Percentiles rank a stretch among this genome's conserved stretches.
phyloP scores from a whole-genome alignment of 2,888 invertebrate genomes.

The Megamerina dolium region DNA sequence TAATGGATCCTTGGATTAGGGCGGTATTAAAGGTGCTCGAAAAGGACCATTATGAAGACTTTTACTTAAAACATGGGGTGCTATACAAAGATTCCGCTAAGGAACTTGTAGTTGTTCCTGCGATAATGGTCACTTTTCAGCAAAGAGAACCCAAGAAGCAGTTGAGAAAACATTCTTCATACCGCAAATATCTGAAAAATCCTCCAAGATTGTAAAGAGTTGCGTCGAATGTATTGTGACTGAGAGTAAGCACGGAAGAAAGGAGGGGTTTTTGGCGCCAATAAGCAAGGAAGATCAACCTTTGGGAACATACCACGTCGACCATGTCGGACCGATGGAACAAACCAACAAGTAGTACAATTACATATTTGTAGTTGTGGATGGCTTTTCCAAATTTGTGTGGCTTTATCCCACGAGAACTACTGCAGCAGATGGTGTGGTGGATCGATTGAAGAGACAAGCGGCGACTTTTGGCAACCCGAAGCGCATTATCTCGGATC shows the following conservation, averaged over 20 bases:
- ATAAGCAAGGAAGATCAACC: constrained; percentile 33
- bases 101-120: constrained; percentile 12
- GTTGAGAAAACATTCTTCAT: constrained; percentile 31
- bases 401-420: constrained; percentile 33
- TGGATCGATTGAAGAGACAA: constrained; percentile 26
- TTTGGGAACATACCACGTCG: constrained; percentile 32
- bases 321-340: constrained; percentile 37
- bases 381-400: too few relatives aligned
- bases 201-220: constrained; percentile 6
- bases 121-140: constrained; percentile 29
- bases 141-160: constrained; percentile 26
- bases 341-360: constrained; percentile 33
- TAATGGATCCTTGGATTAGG: background rate
- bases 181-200: constrained; percentile 8
- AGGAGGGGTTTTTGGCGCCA: constrained; percentile 32
- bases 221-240: constrained; percentile 18
- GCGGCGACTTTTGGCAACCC: too few relatives aligned
- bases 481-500: constrained; percentile 36
- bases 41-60: background rate
- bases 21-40: background rate
- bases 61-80: background rate
- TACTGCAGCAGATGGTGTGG: constrained; percentile 27
- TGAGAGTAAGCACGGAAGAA: constrained; percentile 30
- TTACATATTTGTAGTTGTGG: constrained; percentile 28
- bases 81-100: background rate